Base-by-base conservation (phyloP, 2,797 vertebrate species). In the Sebastes ruberrimus region DNA sequence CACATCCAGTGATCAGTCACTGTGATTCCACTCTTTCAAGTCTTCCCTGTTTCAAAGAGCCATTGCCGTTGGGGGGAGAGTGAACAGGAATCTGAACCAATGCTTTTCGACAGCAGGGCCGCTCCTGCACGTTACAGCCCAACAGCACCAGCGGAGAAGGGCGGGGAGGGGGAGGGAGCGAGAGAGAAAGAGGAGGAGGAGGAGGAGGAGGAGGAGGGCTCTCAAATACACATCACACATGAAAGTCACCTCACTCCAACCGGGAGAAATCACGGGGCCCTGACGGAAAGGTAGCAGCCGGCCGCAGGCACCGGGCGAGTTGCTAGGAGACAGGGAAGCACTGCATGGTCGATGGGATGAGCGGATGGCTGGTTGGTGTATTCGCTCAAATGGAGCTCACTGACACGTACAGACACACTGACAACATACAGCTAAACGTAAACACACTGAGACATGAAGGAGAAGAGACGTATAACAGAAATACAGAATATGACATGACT, bases 261-360 rank as follows among this genome's bases (percentile, higher is more conserved):
- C 84, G 69, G 82, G 85, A 93, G 86, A 87, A 92, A 93, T 93
- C 89, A 87, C 74, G 83, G 87, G 62, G 88, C 80, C 86, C 87
- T 91, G 88, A 92, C 83, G 64, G 91, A 92, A 94, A 94, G 93
- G 94, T 94, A 94, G 93, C 90, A 92, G 86, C 87, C 86, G 81
- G 91, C 91, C 85, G 76, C 84, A 68, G 94, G 92, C 90, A 57
- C 88, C 68, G 46, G 69, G 53, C 66, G 78, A 90, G 94, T 95
- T 95, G 93, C 94, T 95, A 94, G 93, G 93, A 94, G 88, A 95
- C 94, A 81, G 82, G 70, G 83, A 88, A 86, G 89, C 86, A 52
- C 32, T 81, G 90, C 82, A 82, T 20, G 80, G 83, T 82, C 28
- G 85, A 87, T 7, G 71, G 86, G 86, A 86, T 86, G 85, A 87